Evolutionary conservation across 2,113 vertebrate species (phyloP).

Genomic region (Oxygymnocypris stewartii): DNA sequence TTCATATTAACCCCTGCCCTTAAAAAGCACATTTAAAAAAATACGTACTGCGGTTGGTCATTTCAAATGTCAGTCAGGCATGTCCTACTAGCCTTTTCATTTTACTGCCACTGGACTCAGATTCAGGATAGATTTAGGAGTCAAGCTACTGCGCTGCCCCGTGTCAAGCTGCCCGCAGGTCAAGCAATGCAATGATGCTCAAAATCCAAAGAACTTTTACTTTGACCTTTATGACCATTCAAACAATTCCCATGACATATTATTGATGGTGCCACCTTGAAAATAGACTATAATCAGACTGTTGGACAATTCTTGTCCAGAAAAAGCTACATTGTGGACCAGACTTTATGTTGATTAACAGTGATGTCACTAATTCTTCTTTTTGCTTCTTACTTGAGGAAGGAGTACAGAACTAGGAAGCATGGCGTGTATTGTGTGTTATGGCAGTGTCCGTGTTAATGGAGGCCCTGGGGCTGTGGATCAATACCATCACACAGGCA

Average conservation of each 20-base stretch:
- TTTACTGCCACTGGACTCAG: too few relatives aligned
- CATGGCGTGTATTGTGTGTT: slow-evolving; percentile 4
- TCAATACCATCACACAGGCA: slow-evolving; percentile 49
- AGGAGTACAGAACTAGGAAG: neutral
- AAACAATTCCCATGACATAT: neutral
- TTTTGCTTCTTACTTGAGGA: neutral
- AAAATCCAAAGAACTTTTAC: neutral
- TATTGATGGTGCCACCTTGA: neutral
- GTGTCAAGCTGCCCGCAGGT: neutral
- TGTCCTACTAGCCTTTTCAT: too few relatives aligned
- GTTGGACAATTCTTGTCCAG: neutral
- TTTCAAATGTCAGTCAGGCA: too few relatives aligned
- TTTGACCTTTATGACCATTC: neutral
- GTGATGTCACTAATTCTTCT: neutral
- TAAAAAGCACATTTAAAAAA: neutral
- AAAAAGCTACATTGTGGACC: neutral
- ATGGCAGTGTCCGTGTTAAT: slow-evolving; percentile 15
- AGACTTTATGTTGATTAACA: neutral
- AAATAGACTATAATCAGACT: neutral
- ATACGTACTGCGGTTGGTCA: neutral
- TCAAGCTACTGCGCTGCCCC: neutral
- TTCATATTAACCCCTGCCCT: neutral
- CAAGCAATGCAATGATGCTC: neutral
- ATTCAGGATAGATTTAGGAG: neutral
- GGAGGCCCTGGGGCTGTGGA: slow-evolving; percentile 31